Conservation (phyloP, 1,140 invertebrate genomes). For the Drosophila albomicans region DNA sequence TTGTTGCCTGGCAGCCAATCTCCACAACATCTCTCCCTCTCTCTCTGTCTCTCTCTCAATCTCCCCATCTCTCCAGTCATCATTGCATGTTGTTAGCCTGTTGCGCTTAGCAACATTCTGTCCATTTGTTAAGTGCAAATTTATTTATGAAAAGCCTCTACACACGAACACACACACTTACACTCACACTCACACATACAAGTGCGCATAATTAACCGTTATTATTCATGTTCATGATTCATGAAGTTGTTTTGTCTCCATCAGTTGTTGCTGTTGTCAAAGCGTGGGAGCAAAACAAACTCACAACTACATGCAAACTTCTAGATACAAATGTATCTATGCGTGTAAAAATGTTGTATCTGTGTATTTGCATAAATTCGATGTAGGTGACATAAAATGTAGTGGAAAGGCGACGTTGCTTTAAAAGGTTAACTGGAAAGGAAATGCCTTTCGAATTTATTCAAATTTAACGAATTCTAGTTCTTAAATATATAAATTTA, state of each 20-base stretch:
- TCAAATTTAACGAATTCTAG: background rate
- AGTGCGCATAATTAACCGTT: conserved; percentile 68
- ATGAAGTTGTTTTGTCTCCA: conserved; percentile 12
- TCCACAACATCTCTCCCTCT: too few species aligned
- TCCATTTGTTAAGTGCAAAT: conserved; percentile 75
- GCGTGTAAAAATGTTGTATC: background rate
- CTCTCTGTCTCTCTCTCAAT: background rate
- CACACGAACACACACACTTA: conserved; percentile 25
- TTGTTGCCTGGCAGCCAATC: conserved; percentile 48
- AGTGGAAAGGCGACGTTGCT: too few species aligned
- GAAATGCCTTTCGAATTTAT: background rate
- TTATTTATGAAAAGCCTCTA: conserved; percentile 71
- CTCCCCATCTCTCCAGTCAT: conserved; percentile 28
- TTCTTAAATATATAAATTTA: background rate
- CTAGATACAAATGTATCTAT: conserved; percentile 6
- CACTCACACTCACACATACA: conserved; percentile 29
- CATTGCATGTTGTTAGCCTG: conserved; percentile 56
- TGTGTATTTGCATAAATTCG: background rate
- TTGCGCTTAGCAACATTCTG: conserved; percentile 79
- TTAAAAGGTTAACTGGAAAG: too few species aligned
- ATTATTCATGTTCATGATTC: conserved; percentile 79
- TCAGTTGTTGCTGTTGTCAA: conserved; percentile 41
- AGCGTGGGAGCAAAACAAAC: conserved; percentile 37
- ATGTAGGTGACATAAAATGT: background rate
- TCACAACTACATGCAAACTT: background rate